Base-by-base conservation (phyloP, 1,140 invertebrate species). In the Ceratitis capitata region DNA sequence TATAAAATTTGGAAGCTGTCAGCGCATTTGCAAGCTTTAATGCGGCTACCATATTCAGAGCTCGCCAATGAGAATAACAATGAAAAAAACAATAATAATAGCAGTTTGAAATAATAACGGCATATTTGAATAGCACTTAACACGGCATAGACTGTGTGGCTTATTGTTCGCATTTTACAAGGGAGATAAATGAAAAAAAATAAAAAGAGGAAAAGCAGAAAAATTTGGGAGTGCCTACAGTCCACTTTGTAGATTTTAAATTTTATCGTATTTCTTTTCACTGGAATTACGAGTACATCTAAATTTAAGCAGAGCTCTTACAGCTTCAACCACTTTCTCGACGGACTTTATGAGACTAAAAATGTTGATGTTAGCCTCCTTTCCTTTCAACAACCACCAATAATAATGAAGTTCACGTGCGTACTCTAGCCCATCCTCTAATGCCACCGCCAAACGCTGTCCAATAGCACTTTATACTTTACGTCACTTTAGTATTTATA, bases 1-100 rank as follows among this genome's bases (percentile, higher is more conserved):
- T 78, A 78, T 78, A 78, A 78, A 78, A 78, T 32, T 42, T 78
- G 69, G 69, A 78, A 69, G 64, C 69, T 42, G 69, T 78, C 69
- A 69, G 35, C 32, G 35, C 14, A 35, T 16, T 42, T 35, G 29
- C 64, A 42, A 69, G 64, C 64, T 7, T 4, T 39, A 19, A 39
- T 14, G 5, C 64, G 29, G 6, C n/a, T 69, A 69, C 32, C 64
- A 42, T 42, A 26, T 19, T 14, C 35, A 42, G 5, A 1, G 35
- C 35, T 39, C 35, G 16, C 35, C 58, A 42, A 61, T 61, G 29
- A 23, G 23, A 61, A 61, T 69, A 69, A 69, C 32, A 69, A 69
- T 69, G 39, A 69, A n/a, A 29, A 69, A 69, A 69, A 39, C 64
- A 69, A 69, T 69, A 69, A 69, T 16, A 35, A 32, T 42, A 69